phyloP scores from a whole-genome alignment of 2,888 invertebrate species.

The Lamellibrachia columna region DNA sequence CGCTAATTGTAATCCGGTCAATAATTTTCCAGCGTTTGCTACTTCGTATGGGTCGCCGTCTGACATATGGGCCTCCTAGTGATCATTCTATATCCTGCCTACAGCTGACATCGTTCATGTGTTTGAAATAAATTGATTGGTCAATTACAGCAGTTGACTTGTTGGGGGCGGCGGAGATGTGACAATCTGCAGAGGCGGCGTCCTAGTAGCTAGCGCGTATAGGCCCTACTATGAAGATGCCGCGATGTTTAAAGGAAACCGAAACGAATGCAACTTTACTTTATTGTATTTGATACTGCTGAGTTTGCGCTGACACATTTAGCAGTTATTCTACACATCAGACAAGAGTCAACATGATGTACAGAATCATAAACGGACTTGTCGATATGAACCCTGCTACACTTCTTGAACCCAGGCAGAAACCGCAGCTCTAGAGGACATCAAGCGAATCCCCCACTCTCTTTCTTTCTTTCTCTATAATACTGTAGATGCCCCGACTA shows the following conservation, averaged over 20 bases:
- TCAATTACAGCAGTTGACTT: not conserved
- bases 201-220: not conserved
- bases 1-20: constrained; percentile 16
- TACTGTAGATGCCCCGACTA: too few species aligned
- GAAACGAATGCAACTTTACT: too few species aligned
- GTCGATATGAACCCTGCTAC: too few species aligned
- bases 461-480: too few species aligned
- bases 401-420: too few species aligned
- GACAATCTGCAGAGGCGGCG: not conserved
- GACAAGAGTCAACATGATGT: too few species aligned
- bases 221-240: not conserved
- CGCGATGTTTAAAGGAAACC: not conserved
- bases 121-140: not conserved
- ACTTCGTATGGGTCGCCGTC: not conserved
- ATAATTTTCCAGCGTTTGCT: not conserved
- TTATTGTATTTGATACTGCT: too few species aligned
- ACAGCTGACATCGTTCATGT: not conserved
- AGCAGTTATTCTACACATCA: too few species aligned
- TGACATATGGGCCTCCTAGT: not conserved
- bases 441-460: too few species aligned
- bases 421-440: too few species aligned
- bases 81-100: not conserved
- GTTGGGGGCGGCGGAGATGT: not conserved
- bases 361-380: too few species aligned
- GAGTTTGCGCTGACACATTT: too few species aligned